Evolutionary conservation across 2,888 invertebrate species (phyloP), one percentile per base, ranked within the genome.

Genomic region (Aethes cnicana): DNA sequence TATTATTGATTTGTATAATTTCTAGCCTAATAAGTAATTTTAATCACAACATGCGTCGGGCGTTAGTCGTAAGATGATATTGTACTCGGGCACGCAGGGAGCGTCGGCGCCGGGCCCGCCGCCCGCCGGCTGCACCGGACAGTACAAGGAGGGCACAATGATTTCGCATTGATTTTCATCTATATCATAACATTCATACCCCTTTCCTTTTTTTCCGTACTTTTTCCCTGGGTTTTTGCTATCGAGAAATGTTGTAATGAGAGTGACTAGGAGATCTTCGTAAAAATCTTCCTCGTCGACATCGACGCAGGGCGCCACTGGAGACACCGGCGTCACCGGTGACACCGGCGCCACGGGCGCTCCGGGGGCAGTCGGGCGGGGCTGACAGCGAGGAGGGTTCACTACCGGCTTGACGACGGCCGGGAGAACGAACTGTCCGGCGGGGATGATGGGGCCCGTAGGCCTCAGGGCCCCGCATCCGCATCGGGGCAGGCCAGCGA

Each of bases 381-480:
- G 53, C 2, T 36, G 68, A 7, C 49, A 66, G 37, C 11, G 68
- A 63, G 0, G 76, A 39, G 1, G 74, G 35, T n/a, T n/a, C n/a
- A n/a, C n/a, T n/a, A n/a, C n/a, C 0, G 83, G 74, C 33, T 70
- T 74, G 50, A 76, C 73, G 9, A 78, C 25, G 3, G 78, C 76
- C 32, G 84, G 83, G 3, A 82, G 71, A 1, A 77, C 62, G 35
- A 77, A 67, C 42, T 74, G 74, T 2, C 73, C 66, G 12, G 61
- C 49, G 2, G 66, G 62, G 8, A 63, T 59, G n/a, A 66, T 33
- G 20, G 60, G 55, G 0, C 68, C 57, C 5, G 59, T 52, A 2
- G 63, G 53, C 3, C 60, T 36, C 2, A 60, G 8, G 4, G 54
- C 30, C 17, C 56, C 41, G 8, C 56, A 21, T 2, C 39, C 17